Percentiles rank a stretch among this genome's conserved stretches.
These are phyloP conservation scores for Arvicanthis niloticus DNA, from an alignment of 2,113 vertebrate species.

Conservation along the genomic window DNA sequence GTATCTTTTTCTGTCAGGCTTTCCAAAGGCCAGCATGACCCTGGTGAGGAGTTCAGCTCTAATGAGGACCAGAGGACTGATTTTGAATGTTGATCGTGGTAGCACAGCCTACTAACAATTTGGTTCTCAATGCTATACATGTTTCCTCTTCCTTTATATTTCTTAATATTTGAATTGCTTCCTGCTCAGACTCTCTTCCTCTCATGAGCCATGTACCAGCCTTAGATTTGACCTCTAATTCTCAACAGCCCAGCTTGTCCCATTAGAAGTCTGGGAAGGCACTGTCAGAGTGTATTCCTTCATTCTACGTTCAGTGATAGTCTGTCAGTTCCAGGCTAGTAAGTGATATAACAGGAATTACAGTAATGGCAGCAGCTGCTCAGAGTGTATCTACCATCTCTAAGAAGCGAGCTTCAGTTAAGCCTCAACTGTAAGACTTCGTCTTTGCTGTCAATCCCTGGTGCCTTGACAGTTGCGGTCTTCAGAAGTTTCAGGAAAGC, in stretches of 20 bases:
- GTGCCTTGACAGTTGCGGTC: neutral
- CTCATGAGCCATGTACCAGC: neutral
- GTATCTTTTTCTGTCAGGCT: conserved; percentile 17
- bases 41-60: neutral
- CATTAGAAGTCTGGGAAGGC: neutral
- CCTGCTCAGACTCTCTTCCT: neutral
- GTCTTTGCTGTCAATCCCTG: neutral
- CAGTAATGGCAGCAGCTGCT: neutral
- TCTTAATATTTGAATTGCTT: conserved; percentile 48
- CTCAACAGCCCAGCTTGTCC: neutral
- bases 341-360: neutral
- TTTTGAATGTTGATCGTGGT: conserved; percentile 10
- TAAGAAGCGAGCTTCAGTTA: conserved; percentile 9
- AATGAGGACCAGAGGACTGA: neutral
- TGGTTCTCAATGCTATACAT: neutral
- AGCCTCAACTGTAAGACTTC: neutral
- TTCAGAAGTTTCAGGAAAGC: neutral
- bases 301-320: neutral
- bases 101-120: neutral
- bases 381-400: neutral
- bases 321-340: neutral
- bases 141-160: neutral
- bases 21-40: conserved; percentile 26
- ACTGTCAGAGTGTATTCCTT: neutral
- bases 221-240: conserved; percentile 26